phyloP scores from a whole-genome alignment of 2,797 vertebrate species.

The Manis pentadactyla region DNA sequence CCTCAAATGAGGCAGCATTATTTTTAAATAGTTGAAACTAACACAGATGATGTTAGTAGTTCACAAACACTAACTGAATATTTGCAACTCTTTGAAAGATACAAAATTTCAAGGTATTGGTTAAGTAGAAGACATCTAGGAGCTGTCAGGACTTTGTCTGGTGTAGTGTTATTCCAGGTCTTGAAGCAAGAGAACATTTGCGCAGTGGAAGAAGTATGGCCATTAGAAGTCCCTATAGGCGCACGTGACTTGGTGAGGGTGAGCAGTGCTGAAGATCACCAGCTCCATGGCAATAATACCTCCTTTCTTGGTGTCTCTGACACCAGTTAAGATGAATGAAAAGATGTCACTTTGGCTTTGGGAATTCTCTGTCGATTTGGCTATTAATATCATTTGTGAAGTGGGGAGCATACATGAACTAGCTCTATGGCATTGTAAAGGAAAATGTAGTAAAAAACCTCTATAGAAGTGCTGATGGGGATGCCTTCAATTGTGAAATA shows the following conservation, averaged over 20 bases:
- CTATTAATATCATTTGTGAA: not conserved
- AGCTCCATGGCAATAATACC: not conserved
- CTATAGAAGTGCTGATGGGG: not conserved
- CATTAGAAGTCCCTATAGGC: not conserved
- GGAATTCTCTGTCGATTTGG: not conserved
- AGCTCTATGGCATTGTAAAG: not conserved
- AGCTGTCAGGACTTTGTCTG: not conserved
- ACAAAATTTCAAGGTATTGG: not conserved
- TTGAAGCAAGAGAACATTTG: not conserved
- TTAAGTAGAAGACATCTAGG: not conserved
- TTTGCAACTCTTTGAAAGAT: not conserved
- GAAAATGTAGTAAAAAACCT: not conserved
- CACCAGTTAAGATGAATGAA: not conserved
- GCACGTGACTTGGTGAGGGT: not conserved
- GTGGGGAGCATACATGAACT: not conserved
- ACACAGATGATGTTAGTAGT: not conserved
- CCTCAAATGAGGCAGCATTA: not conserved
- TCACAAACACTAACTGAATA: not conserved
- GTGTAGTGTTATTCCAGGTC: not conserved
- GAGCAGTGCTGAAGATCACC: not conserved
- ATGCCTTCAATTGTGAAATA: constrained; percentile 45
- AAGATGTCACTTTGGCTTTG: not conserved
- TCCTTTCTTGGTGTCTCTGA: not conserved
- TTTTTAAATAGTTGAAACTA: not conserved
- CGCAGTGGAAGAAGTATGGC: not conserved